These are phyloP conservation scores for Echinometra lucunter DNA, from an alignment of 53 echinoderm and acorn worm genomes.

Conservation along the genomic window DNA sequence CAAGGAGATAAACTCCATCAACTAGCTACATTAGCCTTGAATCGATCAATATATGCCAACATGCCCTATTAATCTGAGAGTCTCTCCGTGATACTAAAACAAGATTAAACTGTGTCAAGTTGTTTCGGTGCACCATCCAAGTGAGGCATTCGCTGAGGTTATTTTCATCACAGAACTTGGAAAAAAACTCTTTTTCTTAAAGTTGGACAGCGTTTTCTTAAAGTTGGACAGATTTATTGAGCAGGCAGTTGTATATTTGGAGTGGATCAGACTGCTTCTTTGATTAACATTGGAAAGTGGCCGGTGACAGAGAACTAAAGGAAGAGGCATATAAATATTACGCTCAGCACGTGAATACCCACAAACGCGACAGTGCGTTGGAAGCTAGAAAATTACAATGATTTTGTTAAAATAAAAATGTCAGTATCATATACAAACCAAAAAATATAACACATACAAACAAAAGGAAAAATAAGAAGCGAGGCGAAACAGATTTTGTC, in stretches of 20 bases:
- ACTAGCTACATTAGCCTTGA: background rate
- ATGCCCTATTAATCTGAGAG: background rate
- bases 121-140: background rate
- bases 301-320: background rate
- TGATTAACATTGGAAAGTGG: background rate
- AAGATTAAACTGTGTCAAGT: background rate
- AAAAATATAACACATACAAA: too few relatives aligned
- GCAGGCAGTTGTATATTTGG: background rate
- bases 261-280: background rate
- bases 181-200: background rate
- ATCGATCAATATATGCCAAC: background rate
- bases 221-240: constrained; percentile 1
- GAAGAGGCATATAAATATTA: too few relatives aligned
- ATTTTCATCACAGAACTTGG: background rate
- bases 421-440: too few relatives aligned
- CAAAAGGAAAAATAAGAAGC: too few relatives aligned
- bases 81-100: background rate
- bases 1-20: background rate
- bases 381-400: too few relatives aligned
- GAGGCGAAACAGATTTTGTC: too few relatives aligned
- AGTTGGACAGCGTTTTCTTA: background rate
- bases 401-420: too few relatives aligned
- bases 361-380: too few relatives aligned
- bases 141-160: background rate
- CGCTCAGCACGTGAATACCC: too few relatives aligned